Conservation (phyloP, 1,140 invertebrate genomes). For the Triops longicaudatus region DNA sequence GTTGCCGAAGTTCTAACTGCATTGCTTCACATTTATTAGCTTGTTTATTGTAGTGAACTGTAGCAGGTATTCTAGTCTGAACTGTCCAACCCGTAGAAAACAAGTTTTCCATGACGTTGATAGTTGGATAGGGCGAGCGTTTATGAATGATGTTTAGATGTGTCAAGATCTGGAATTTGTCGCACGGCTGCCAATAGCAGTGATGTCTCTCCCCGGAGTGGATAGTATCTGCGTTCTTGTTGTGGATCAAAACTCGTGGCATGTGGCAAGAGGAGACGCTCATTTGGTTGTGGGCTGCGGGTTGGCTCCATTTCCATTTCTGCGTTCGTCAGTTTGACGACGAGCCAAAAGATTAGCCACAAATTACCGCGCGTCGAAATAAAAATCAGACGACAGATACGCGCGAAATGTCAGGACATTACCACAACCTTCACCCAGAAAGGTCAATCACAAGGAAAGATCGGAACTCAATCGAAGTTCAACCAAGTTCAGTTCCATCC, state of each 20-base stretch:
- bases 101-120: not conserved
- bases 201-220: not conserved
- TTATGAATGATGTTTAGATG: not conserved
- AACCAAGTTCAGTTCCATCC: not conserved
- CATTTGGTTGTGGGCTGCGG: not conserved
- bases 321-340: not conserved
- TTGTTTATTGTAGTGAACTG: too few species aligned
- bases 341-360: slow-evolving; percentile 11
- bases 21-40: too few species aligned
- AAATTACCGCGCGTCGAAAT: slow-evolving; percentile 11
- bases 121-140: not conserved
- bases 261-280: slow-evolving; percentile 9
- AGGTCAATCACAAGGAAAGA: not conserved
- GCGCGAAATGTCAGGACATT: not conserved
- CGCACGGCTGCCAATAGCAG: not conserved
- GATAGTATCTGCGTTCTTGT: not conserved
- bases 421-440: not conserved
- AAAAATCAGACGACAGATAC: not conserved
- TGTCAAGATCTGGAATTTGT: not conserved
- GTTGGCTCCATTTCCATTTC: slow-evolving; percentile 11
- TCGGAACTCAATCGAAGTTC: not conserved
- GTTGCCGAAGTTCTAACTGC: too few species aligned
- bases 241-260: not conserved
- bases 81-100: not conserved
- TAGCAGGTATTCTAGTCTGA: too few species aligned